phyloP scores from a whole-genome alignment of 2,797 vertebrate species.

The Pseudopleuronectes americanus region DNA sequence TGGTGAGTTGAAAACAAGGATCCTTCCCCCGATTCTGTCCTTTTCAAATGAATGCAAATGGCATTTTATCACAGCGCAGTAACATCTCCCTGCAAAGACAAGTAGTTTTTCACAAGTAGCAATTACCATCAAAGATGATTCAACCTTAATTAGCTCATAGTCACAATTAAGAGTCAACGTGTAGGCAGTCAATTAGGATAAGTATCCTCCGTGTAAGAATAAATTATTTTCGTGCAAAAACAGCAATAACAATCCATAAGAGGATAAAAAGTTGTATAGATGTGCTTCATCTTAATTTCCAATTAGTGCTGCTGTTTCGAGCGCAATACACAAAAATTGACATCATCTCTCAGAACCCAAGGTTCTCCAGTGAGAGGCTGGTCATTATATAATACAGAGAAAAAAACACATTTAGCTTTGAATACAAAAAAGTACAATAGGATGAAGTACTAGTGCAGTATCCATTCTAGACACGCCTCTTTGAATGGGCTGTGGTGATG shows the following conservation, averaged over 20 bases:
- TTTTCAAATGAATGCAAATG: too few species aligned
- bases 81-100: neutral
- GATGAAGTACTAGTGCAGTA: too few species aligned
- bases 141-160: slow-evolving; percentile 4
- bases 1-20: too few species aligned
- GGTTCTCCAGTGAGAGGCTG: neutral
- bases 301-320: slow-evolving; percentile 6
- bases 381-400: slow-evolving; percentile 7
- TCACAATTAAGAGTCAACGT: neutral
- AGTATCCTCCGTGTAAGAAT: neutral
- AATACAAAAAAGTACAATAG: neutral
- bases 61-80: too few species aligned
- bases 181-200: neutral
- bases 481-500: too few species aligned
- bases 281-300: neutral
- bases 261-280: neutral
- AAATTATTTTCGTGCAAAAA: slow-evolving; percentile 11
- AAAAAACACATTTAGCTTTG: slow-evolving; percentile 1
- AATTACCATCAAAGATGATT: neutral
- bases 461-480: too few species aligned
- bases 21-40: too few species aligned
- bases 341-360: neutral
- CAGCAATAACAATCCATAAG: slow-evolving; percentile 1
- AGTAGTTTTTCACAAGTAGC: neutral
- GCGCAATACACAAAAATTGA: neutral